Percentiles rank a stretch among this genome's conserved stretches.
phyloP scores from a whole-genome alignment of 2,888 invertebrate species.

The Coleophora deauratella region DNA sequence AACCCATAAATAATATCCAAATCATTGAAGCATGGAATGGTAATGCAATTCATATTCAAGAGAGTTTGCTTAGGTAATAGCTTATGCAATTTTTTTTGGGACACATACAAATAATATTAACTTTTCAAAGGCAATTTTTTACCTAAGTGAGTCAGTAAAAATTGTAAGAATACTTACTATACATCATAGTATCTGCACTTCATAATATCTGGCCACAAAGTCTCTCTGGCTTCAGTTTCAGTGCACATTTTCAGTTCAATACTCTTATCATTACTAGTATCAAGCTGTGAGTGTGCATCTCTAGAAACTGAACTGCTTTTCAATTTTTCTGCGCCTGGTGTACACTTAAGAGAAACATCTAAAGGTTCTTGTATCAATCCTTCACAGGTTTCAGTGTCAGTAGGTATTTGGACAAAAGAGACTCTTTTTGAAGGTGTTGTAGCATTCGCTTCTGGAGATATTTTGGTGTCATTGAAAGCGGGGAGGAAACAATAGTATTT shows the following conservation, averaged over 20 bases:
- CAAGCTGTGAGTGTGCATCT: constrained; percentile 29
- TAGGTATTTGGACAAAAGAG: constrained; percentile 54
- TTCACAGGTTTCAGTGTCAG: constrained; percentile 16
- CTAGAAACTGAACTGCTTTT: constrained; percentile 8
- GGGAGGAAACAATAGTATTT: constrained; percentile 71
- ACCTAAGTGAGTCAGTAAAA: no score
- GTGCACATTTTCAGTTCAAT: constrained; percentile 45
- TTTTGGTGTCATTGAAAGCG: constrained; percentile 54
- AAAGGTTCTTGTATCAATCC: constrained; percentile 7
- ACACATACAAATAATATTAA: no score
- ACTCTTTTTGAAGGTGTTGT: constrained; percentile 56
- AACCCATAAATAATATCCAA: no score
- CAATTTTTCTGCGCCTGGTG: neutral
- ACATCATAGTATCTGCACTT: constrained; percentile 80
- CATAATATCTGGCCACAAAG: constrained; percentile 76
- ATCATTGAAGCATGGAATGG: no score
- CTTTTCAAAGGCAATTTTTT: no score
- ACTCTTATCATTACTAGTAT: constrained; percentile 43
- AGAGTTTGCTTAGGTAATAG: no score
- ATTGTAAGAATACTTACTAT: constrained; percentile 75
- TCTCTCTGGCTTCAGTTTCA: constrained; percentile 47
- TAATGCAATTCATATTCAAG: no score
- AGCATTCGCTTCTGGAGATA: constrained; percentile 35
- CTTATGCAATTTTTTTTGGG: no score
- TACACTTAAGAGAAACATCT: neutral